phyloP scores from a whole-genome alignment of 1,140 invertebrate genomes.

The Formica exsecta region DNA sequence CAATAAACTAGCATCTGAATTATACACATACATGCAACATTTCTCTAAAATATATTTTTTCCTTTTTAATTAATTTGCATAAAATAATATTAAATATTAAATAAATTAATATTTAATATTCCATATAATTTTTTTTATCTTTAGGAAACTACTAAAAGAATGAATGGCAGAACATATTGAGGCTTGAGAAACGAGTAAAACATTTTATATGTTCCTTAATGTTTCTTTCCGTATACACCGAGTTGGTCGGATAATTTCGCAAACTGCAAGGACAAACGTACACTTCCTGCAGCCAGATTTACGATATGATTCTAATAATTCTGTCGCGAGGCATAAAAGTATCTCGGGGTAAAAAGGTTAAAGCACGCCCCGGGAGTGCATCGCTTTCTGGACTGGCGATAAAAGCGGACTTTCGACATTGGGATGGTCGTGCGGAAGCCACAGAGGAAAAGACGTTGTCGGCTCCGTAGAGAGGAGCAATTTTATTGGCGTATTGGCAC shows the following conservation, averaged over 20 bases:
- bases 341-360: conserved; percentile 28
- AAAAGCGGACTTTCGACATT: conserved; percentile 68
- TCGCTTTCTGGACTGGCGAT: conserved; percentile 58
- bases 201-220: conserved; percentile 58
- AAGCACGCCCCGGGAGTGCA: conserved; percentile 31
- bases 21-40: not conserved
- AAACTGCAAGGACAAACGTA: conserved; percentile 64
- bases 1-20: not conserved
- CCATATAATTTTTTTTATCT: not conserved
- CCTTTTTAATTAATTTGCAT: too few relatives aligned
- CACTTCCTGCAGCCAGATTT: conserved; percentile 59
- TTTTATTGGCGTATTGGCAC: conserved; percentile 77
- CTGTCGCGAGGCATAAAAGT: conserved; percentile 61
- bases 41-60: too few relatives aligned
- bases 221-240: conserved; percentile 32
- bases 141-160: not conserved
- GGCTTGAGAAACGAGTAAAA: not conserved
- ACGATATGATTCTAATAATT: conserved; percentile 75
- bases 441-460: conserved; percentile 68
- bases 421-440: conserved; percentile 63
- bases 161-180: conserved; percentile 9
- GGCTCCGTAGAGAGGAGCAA: conserved; percentile 69
- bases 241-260: conserved; percentile 52
- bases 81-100: too few relatives aligned
- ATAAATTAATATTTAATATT: not conserved